Evolutionary conservation across 2,888 invertebrate species (phyloP), one percentile per base, ranked within the genome.

Genomic region (Acanthosepion pharaonis): DNA sequence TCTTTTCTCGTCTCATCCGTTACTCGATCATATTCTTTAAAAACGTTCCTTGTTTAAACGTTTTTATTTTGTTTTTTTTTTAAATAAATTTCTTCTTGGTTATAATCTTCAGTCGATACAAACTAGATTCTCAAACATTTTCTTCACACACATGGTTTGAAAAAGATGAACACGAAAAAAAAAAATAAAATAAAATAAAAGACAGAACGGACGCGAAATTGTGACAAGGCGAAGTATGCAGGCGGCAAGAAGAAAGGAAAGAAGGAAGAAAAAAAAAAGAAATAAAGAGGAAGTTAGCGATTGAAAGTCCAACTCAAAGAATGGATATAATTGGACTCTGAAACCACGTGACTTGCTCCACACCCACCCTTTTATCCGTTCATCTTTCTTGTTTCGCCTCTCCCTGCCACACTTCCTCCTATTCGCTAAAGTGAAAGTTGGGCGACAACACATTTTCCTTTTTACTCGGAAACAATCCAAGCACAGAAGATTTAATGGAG

Each of bases 381-480:
- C 78, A 11, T 11, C 33, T 78, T 33, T 15, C n/a, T 2, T 78
- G n/a, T n/a, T 78, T 78, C n/a, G n/a, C 11, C n/a, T 11, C 78
- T 25, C 78, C 4, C 23, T 15, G 15, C 59, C 23, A 23, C 23
- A 3, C 23, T 0, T 20, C 59, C 23, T 23, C 23, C 59, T 23
- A 20, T 59, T 59, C 59, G 23, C 59, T 59, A 59, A 23, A 59
- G n/a, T n/a, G 33, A 78, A 78, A 78, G 33, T n/a, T 78, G 15
- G n/a, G 33, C n/a, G n/a, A 78, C 78, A n/a, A 33, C 78, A 78
- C n/a, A 78, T 78, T 78, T n/a, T 78, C n/a, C n/a, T 78, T 78
- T n/a, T 78, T 78, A 33, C n/a, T 78, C 78, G 78, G 78, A 78
- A 78, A 78, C 78, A 78, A n/a, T 78, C 78, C n/a, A 78, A 78